Evolutionary conservation across 2,797 vertebrate species (phyloP).

Genomic region (Glyptemys insculpta): DNA sequence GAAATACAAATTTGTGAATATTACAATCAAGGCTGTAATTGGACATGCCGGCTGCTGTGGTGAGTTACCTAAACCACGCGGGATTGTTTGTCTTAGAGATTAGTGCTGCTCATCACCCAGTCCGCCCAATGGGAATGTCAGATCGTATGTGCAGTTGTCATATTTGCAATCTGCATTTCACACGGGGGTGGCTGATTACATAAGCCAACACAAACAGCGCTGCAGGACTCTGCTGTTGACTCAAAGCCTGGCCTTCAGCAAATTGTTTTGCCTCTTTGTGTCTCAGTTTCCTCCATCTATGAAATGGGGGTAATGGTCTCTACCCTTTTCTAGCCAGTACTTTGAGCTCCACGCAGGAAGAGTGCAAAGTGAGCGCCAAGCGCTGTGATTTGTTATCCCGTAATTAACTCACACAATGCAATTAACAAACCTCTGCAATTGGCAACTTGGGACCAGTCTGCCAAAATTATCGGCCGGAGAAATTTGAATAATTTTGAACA

Average conservation of each 20-base stretch:
- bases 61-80: background rate
- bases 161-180: background rate
- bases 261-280: background rate
- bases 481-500: background rate
- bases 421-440: background rate
- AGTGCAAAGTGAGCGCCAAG: background rate
- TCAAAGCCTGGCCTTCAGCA: background rate
- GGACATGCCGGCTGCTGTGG: background rate
- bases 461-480: background rate
- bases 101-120: background rate
- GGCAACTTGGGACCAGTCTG: background rate
- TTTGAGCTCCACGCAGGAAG: background rate
- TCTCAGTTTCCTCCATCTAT: background rate
- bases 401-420: background rate
- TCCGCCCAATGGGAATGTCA: background rate
- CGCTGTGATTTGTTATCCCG: background rate
- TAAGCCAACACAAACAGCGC: background rate
- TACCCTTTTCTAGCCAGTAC: background rate
- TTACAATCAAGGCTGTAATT: background rate
- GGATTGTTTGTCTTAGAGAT: background rate
- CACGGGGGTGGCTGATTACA: background rate
- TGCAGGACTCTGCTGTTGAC: background rate
- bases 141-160: background rate
- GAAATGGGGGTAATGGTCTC: background rate
- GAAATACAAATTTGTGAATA: background rate